Percentiles rank a stretch among this genome's conserved stretches.
Evolutionary conservation across 1,140 invertebrate species (phyloP).

Genomic region (Aculops lycopersici): DNA sequence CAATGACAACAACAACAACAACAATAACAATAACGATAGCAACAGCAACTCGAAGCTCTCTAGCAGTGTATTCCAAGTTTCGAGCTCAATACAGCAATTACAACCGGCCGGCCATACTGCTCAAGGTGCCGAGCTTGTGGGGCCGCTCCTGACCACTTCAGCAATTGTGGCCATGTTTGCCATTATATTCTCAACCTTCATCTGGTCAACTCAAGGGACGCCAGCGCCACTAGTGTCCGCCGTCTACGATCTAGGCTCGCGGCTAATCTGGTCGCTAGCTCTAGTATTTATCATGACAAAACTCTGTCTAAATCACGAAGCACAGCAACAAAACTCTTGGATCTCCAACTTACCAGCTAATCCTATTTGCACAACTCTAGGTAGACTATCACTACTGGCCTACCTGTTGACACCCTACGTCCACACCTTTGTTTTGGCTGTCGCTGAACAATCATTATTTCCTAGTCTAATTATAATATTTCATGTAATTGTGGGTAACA

Average conservation of each 20-base stretch:
- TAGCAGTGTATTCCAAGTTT: background rate
- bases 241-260: constrained; percentile 3
- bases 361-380: constrained; percentile 1
- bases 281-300: constrained; percentile 1
- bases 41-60: background rate
- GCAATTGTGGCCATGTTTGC: background rate
- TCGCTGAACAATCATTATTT: constrained; percentile 7
- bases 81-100: background rate
- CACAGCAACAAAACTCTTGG: background rate
- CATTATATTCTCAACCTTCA: background rate
- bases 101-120: too few relatives aligned
- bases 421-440: constrained; percentile 5
- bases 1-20: background rate
- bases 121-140: background rate
- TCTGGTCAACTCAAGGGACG: background rate
- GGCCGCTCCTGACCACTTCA: background rate
- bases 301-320: background rate
- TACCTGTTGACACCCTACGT: constrained; percentile 5
- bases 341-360: background rate
- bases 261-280: constrained; percentile 1
- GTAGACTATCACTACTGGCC: constrained; percentile 5
- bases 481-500: constrained; percentile 6
- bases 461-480: constrained; percentile 3
- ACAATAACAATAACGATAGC: constrained; percentile 1
- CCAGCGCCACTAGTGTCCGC: constrained; percentile 4